These are phyloP conservation scores for Rhynchonycteris naso DNA, from an alignment of 2,797 vertebrate species.

Conservation along the genomic window DNA sequence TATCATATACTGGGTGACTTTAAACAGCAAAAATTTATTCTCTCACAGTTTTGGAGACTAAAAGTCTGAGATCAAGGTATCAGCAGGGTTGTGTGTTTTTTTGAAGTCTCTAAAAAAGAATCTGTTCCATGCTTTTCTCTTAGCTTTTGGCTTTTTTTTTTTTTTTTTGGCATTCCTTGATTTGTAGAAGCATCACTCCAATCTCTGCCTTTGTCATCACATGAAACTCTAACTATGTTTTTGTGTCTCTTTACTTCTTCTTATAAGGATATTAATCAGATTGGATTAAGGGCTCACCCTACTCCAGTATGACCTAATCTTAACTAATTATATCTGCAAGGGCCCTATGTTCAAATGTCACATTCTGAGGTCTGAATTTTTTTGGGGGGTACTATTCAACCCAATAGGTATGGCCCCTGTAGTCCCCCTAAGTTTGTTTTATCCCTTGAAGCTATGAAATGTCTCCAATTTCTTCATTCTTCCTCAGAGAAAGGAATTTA, in stretches of 20 bases:
- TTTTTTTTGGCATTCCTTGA: neutral
- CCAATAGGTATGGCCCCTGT: neutral
- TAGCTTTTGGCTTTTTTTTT: neutral
- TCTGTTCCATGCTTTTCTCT: neutral
- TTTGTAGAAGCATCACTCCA: neutral
- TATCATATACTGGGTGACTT: neutral
- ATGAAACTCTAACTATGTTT: neutral
- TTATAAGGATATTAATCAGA: neutral
- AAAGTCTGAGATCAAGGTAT: neutral
- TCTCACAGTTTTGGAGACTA: neutral
- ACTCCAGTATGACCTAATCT: neutral
- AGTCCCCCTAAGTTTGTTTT: neutral
- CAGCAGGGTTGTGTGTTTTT: neutral
- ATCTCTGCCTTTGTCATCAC: neutral
- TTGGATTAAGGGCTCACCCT: neutral
- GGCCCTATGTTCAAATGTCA: neutral
- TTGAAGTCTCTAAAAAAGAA: neutral
- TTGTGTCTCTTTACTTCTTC: neutral
- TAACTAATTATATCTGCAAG: neutral
- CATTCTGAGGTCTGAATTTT: neutral
- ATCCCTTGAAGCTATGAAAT: neutral
- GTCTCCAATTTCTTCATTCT: neutral
- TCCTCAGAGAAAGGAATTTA: neutral
- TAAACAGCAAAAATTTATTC: neutral
- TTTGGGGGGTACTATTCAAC: neutral